These are phyloP conservation scores for Petrolisthes manimaculis DNA, from an alignment of 2,888 invertebrate genomes.

Conservation along the genomic window DNA sequence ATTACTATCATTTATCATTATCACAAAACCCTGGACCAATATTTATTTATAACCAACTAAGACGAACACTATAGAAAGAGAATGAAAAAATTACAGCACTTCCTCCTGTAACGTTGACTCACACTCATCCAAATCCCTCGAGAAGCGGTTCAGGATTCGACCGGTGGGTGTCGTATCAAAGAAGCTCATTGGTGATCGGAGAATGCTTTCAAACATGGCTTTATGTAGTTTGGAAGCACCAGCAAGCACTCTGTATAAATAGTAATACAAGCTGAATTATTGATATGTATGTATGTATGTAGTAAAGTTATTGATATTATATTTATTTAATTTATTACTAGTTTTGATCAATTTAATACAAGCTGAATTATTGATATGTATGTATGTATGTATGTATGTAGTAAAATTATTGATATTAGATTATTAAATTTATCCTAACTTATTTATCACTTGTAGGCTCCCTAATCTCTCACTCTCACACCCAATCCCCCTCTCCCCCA, in stretches of 20 bases:
- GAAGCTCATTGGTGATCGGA: conserved; percentile 85
- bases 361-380: not conserved
- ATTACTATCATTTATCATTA: too few relatives aligned
- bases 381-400: conserved; percentile 18
- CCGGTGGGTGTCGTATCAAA: conserved; percentile 94
- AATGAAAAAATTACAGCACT: too few relatives aligned
- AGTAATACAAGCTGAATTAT: not conserved
- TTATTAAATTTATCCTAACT: too few relatives aligned
- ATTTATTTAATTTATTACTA: not conserved
- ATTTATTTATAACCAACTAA: too few relatives aligned
- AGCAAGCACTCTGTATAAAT: conserved; percentile 66
- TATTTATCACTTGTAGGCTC: too few relatives aligned
- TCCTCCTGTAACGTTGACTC: conserved; percentile 6
- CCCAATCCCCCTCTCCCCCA: not conserved
- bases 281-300: too few relatives aligned
- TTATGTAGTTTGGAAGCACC: conserved; percentile 68
- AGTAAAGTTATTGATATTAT: not conserved
- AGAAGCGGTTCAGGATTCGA: conserved; percentile 93
- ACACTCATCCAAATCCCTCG: conserved; percentile 70
- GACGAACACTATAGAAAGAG: too few relatives aligned
- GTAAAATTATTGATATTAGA: not conserved
- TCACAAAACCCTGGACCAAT: too few relatives aligned
- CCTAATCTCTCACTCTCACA: not conserved
- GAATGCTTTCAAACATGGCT: conserved; percentile 67
- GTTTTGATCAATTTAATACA: too few relatives aligned